A percentile compares a stretch with the other conserved stretches of the same genome.
phyloP scores from a whole-genome alignment of 2,888 invertebrate species.

The Cosmopolites sordidus region DNA sequence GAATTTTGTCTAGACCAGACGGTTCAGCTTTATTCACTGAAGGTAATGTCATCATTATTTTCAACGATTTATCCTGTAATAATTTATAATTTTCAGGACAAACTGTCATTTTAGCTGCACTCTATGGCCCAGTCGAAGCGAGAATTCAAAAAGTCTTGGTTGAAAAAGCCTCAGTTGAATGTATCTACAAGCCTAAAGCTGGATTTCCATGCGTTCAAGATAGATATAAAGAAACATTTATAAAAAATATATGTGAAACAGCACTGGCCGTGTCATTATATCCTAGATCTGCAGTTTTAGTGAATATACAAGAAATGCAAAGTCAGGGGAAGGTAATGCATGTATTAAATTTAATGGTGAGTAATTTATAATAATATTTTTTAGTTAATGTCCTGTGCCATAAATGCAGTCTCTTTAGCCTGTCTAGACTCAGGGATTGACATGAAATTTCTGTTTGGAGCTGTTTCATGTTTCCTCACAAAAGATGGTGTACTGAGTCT shows the following conservation, averaged over 20 bases:
- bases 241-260: slow-evolving; percentile 73
- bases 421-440: slow-evolving; percentile 78
- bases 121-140: slow-evolving; percentile 80
- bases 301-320: slow-evolving; percentile 84
- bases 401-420: slow-evolving; percentile 81
- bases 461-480: slow-evolving; percentile 69
- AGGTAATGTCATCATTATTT: slow-evolving; percentile 52
- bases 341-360: too few relatives aligned
- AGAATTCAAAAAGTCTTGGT: slow-evolving; percentile 70
- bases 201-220: slow-evolving; percentile 65
- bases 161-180: slow-evolving; percentile 76
- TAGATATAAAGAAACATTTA: slow-evolving; percentile 68
- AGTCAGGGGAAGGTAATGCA: slow-evolving; percentile 72
- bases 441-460: slow-evolving; percentile 77
- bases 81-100: slow-evolving; percentile 60
- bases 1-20: slow-evolving; percentile 69
- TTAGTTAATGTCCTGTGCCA: slow-evolving; percentile 71
- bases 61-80: too few relatives aligned
- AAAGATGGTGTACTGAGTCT: slow-evolving; percentile 52
- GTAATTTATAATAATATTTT: slow-evolving; percentile 38
- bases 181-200: slow-evolving; percentile 69
- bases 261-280: slow-evolving; percentile 67
- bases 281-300: slow-evolving; percentile 73
- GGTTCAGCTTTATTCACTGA: slow-evolving; percentile 74
- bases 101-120: slow-evolving; percentile 70